Evolutionary conservation across 2,113 vertebrate genomes (phyloP), one percentile per base, ranked within the genome.

Genomic region (Carassius carassius): DNA sequence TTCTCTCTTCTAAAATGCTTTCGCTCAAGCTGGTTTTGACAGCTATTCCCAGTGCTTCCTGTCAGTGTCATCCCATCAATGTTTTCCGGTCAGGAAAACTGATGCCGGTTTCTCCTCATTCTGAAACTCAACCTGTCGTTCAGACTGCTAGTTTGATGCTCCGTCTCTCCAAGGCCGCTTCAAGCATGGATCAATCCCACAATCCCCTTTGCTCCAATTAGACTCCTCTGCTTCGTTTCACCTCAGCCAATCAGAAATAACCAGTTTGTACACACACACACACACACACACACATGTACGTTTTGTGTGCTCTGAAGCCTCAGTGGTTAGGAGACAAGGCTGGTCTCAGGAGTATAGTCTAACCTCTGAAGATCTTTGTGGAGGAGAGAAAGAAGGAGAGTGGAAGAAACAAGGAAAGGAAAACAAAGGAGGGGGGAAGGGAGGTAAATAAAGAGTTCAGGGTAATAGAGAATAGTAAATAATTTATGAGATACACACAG

Each of bases 271-370:
- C 25, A 47, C 76, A 80, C 63, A 83, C 78, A 69, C 62, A 56
- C n/a, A 72, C 62, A 56, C n/a, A 72, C 78, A 69, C 62, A 56
- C n/a, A 72, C 62, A 56, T 16, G 62, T 49, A 51, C 25, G 58
- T 29, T 54, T 73, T 70, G 62, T 60, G 70, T 49, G 56, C 44
- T 73, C 49, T 44, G 76, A 87, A 77, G 74, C 51, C 60, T 83
- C 72, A 84, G 72, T 78, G 86, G 72, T 78, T 87, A 74, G 70
- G 47, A 81, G 78, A 83, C 78, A 60, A 79, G 62, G 25, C 32
- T 25, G 67, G 77, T 85, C 86, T 73, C 78, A 63, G 41, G 73
- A 29, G 83, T 17, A 65, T 74, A 44, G 19, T 60, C 54, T 78
- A 37, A 78, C 76, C 67, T 78, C 74, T 85, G 32, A 54, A 75